phyloP scores from a whole-genome alignment of 1,140 invertebrate genomes.

The Microplitis demolitor region DNA sequence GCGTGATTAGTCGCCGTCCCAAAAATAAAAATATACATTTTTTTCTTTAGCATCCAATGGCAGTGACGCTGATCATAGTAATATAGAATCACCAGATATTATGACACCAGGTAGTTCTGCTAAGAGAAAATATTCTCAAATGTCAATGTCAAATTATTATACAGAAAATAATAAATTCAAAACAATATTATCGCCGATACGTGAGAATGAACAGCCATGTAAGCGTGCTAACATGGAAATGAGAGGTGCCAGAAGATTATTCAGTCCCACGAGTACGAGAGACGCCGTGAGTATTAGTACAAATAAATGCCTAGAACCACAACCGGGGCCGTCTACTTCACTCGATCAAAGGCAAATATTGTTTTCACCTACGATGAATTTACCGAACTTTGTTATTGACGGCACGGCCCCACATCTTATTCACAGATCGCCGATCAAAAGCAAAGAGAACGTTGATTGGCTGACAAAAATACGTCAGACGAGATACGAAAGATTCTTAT shows the following conservation, averaged over 20 bases:
- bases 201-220: conserved; percentile 46
- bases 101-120: conserved; percentile 20
- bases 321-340: conserved; percentile 38
- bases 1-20: not conserved
- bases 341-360: conserved; percentile 22
- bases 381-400: conserved; percentile 78
- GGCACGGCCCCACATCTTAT: conserved; percentile 76
- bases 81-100: not conserved
- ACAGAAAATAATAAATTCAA: conserved; percentile 40
- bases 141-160: conserved; percentile 24
- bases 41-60: not conserved
- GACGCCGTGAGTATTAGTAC: conserved; percentile 31
- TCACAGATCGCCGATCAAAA: conserved; percentile 71
- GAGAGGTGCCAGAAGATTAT: conserved; percentile 50
- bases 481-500: conserved; percentile 39
- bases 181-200: conserved; percentile 51
- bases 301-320: conserved; percentile 45
- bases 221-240: conserved; percentile 57
- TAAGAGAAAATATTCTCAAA: conserved; percentile 49
- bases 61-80: not conserved
- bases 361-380: conserved; percentile 72
- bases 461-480: conserved; percentile 71
- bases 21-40: not conserved
- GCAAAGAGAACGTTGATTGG: conserved; percentile 73
- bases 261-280: conserved; percentile 43